Percentiles rank a stretch among this genome's conserved stretches.
These are phyloP conservation scores for Eupithecia subumbrata DNA, from an alignment of 2,888 invertebrate genomes.

Conservation along the genomic window DNA sequence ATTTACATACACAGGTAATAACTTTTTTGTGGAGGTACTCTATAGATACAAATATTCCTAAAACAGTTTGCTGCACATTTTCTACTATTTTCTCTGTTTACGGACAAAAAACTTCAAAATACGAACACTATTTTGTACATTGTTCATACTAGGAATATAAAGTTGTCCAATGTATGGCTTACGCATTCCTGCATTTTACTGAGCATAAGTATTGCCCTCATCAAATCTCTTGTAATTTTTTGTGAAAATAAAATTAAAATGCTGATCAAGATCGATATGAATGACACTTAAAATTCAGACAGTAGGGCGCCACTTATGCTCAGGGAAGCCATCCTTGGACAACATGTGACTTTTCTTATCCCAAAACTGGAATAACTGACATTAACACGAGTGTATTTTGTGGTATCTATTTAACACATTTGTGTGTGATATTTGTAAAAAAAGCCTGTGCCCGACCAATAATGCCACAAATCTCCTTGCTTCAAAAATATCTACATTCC, in stretches of 20 bases:
- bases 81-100: constrained; percentile 26
- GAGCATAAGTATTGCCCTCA: neutral
- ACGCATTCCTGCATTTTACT: neutral
- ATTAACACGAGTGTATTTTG: constrained; percentile 6
- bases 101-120: constrained; percentile 34
- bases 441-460: constrained; percentile 12
- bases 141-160: constrained; percentile 41
- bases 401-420: constrained; percentile 9
- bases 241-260: neutral
- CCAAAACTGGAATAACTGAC: constrained; percentile 2
- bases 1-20: constrained; percentile 67
- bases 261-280: neutral
- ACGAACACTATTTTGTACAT: constrained; percentile 50
- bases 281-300: neutral
- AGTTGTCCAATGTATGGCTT: neutral
- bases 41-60: constrained; percentile 49
- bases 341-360: neutral
- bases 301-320: neutral
- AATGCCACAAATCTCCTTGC: constrained; percentile 7
- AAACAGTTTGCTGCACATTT: constrained; percentile 55
- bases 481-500: constrained; percentile 10
- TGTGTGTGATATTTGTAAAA: neutral
- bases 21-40: constrained; percentile 66
- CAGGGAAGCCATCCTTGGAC: neutral
- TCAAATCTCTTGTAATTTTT: neutral